Conservation (phyloP, 2,113 vertebrate genomes). For the human (Homo sapiens) region GRCh38 chr9:120473001-120473500, state of each 20-base stretch:
- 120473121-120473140: background rate
- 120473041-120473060: background rate
- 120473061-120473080: background rate
- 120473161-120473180: background rate
- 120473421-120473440: background rate
- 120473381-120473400: background rate
- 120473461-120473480: background rate
- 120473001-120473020: no score
- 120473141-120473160: background rate
- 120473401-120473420: background rate
- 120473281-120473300: background rate
- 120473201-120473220: background rate
- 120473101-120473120: background rate
- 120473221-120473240: background rate
- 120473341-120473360: background rate
- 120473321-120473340: background rate
- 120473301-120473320: background rate
- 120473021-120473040: background rate
- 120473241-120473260: background rate
- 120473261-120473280: background rate
- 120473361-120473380: background rate
- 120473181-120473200: background rate
- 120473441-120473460: background rate
- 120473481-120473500: slow-evolving; percentile 50
- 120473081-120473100: background rate